A percentile compares a stretch with the other conserved stretches of the same genome.
Evolutionary conservation across 2,113 vertebrate species (phyloP).

Genomic region (Recurvirostra avosetta): DNA sequence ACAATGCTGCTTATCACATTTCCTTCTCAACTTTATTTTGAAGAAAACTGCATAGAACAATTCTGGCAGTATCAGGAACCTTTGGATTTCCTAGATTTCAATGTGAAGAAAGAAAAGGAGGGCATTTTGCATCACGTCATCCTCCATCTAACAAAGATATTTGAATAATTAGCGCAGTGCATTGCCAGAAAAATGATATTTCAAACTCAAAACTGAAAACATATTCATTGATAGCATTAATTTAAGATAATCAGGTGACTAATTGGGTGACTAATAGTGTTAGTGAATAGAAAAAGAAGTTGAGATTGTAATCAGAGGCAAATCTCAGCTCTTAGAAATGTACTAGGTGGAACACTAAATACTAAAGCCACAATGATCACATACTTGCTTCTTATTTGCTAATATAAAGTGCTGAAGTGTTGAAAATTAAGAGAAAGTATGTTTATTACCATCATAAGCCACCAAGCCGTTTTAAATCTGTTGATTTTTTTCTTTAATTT

Average conservation of each 20-base stretch:
- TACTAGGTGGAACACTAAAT: neutral
- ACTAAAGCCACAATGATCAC: neutral
- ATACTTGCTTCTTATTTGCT: neutral
- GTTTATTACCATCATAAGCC: neutral
- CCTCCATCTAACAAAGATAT: neutral
- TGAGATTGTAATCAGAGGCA: neutral
- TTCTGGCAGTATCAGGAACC: neutral
- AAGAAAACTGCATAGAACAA: neutral
- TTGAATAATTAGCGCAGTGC: neutral
- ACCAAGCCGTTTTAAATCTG: neutral
- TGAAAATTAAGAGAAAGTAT: neutral
- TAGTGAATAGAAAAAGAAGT: neutral
- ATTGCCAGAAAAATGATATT: neutral
- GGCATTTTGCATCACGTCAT: neutral
- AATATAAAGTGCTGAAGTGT: neutral
- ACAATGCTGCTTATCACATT: neutral
- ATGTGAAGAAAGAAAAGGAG: neutral
- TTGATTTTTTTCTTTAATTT: neutral
- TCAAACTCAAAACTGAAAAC: conserved; percentile 1
- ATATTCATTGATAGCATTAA: neutral
- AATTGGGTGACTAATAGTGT: conserved; percentile 5
- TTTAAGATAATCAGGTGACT: conserved; percentile 14
- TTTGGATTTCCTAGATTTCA: neutral
- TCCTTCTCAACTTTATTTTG: neutral
- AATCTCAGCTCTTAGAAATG: neutral